Evolutionary conservation across 2,888 invertebrate species (phyloP), one percentile per base, ranked within the genome.

Genomic region (Microplitis manilae): DNA sequence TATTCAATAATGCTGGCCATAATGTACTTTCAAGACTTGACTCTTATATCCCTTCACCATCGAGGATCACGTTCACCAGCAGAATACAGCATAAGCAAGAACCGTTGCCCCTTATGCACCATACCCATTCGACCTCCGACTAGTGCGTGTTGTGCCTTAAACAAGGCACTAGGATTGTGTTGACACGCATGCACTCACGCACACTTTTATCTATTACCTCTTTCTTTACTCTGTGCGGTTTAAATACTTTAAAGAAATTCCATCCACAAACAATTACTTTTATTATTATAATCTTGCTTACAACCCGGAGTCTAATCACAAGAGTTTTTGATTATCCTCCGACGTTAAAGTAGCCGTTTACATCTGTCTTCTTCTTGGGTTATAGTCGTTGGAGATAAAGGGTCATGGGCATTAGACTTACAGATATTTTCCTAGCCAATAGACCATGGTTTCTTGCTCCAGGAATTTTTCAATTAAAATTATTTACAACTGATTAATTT

Each of bases 101-200:
- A 77, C 77, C 74, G 77, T 77, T 77, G 74, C 71, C 30, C 77
- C 73, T 65, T 30, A 65, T 40, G 73, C 77, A 77, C 73, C 69
- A 77, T 50, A 50, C 50, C 13, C 50, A 73, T 59, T 77, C 69
- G 74, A 77, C 74, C 73, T 67, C 59, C 50, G 30, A 59, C 67
- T 67, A 64, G 50, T 77, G 77, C 73, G 74, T 77, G 73, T 9
- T 17, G 62, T 62, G 7, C 50, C 50, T 50, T 50, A 13, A 50
- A 50, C 50, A 50, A 50, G 50, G 67, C 73, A 77, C 77, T 60
- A 71, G 70, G 17, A 65, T 77, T 70, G 60, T 75, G 74, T 77
- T 77, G 77, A 71, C 71, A 77, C 74, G 77, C 71, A 77, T 59
- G 6, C 64, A 68, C 67, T 65, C 67, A 77, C 73, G 60, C 69